Base-by-base conservation (phyloP, 64 coral and sea anemone species). In the Anthopleura sola region DNA sequence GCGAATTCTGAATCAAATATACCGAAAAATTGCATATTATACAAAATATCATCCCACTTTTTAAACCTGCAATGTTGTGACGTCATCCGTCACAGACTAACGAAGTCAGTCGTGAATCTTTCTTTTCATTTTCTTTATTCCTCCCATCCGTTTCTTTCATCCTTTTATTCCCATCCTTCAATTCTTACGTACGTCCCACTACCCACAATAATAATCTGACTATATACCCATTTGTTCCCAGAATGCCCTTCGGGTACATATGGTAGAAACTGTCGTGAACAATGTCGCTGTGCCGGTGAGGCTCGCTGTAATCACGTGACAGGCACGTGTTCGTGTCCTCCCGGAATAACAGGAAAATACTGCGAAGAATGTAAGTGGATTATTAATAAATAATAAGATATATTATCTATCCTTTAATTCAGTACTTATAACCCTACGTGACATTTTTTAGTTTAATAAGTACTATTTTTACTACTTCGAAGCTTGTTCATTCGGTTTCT, bases 401-500 rank as follows among this genome's bases (percentile, higher is more conserved):
- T 62, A 6, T 62, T 62, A 26, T 6, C 24, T 62, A 62, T n/a
- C 20, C 24, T 62, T 53, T 14, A 15, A 5, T 53, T 15, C 50
- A 53, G 50, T 17, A 53, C 14, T 17, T 12, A 53, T 53, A 53
- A 9, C 46, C 3, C 11, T 48, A 48, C 46, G 46, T 48, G 11
- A 48, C n/a, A n/a, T n/a, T n/a, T n/a, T n/a, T n/a, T n/a, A 48
- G 46, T 48, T 48, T 48, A 48, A 1, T 1, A 51, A 51, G 49
- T 51, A 13, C 50, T 53, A 3, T 5, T 53, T 53, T 53, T 53
- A 13, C 50, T 53, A 12, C 16, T 28, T 77, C 16, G 21, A 60
- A 95, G 90, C 32, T 37, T 95, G 93, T 37, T 75, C 49, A 4
- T 33, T 75, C 26, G 90, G 93, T 66, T 75, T 36, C 44, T 95